Evolutionary conservation across 2,113 vertebrate genomes (phyloP), one percentile per base, ranked within the genome.

Genomic region (Scartelaos histophorus): DNA sequence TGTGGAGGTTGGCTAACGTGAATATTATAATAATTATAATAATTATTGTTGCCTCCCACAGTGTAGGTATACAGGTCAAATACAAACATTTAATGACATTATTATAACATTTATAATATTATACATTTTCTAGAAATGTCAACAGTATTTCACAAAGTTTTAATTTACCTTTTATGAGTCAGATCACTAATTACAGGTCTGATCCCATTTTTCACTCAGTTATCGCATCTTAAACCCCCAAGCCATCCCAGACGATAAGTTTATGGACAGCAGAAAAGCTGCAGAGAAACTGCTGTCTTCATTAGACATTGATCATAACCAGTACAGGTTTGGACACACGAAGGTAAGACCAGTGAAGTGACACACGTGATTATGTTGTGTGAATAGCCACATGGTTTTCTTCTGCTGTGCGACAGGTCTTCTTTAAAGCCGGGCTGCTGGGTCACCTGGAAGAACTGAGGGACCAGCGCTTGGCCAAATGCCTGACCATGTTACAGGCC

Each of bases 151-250:
- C 1, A 54, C 19, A 10, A 29, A 29, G 10, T n/a, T 21, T 56
- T 21, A 10, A 6, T 54, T 5, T 49, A 5, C 13, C 47, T 54
- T 54, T 5, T 54, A 19, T 54, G 7, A 54, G 51, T n/a, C 51
- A 5, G 19, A 54, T 54, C 21, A 45, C 11, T 45, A 66, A 66
- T 66, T n/a, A 34, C n/a, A 58, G 29, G 47, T 13, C 65, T 71
- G 3, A 75, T 43, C 38, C 58, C 22, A 57, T 73, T 0, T 22
- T 77, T 61, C 5, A 0, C 58, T 21, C 82, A 98, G 96, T 70
- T 98, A 98, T 84, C 96, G 96, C 57, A 97, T 98, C 85, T 92
- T 98, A 85, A 97, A 98, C 69, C 97, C 96, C 54, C 90, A 94
- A 3, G 94, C 95, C 70, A 95, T 98, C 85, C 97, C 97, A 0